Evolutionary conservation across 2,888 invertebrate species (phyloP).

Genomic region (Cerastis leucographa): DNA sequence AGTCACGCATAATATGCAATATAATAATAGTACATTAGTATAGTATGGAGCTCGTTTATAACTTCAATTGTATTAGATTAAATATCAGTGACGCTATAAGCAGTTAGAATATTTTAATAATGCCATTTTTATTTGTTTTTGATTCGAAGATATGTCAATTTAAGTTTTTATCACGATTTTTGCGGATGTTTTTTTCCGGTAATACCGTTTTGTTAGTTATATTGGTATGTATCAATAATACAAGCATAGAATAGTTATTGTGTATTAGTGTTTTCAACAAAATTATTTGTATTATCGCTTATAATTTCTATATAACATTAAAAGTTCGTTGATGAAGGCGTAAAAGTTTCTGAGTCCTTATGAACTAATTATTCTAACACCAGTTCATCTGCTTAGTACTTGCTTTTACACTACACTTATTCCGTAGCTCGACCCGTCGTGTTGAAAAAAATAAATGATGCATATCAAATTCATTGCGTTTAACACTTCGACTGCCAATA

Average conservation of each 20-base stretch:
- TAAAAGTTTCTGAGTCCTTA: conserved; percentile 56
- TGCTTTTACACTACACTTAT: conserved; percentile 66
- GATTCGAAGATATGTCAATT: conserved; percentile 37
- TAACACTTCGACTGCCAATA: conserved; percentile 63
- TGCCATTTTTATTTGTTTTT: conserved; percentile 51
- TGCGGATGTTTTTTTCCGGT: conserved; percentile 5
- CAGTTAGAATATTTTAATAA: conserved; percentile 42
- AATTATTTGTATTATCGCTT: conserved; percentile 25
- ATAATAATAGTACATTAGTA: conserved; percentile 34
- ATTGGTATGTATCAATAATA: conserved; percentile 45
- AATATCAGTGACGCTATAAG: conserved; percentile 45
- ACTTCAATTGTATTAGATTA: conserved; percentile 7
- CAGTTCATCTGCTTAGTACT: conserved; percentile 61
- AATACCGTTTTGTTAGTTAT: conserved; percentile 46
- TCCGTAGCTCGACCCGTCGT: conserved; percentile 61
- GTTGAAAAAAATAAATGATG: conserved; percentile 69
- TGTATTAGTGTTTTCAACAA: conserved; percentile 43
- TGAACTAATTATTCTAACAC: conserved; percentile 61
- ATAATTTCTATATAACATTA: conserved; percentile 41
- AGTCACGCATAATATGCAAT: conserved; percentile 19
- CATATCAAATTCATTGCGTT: conserved; percentile 57
- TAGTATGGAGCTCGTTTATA: conserved; percentile 12
- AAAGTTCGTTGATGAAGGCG: conserved; percentile 49
- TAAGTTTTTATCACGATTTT: conserved; percentile 50
- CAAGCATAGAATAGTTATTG: conserved; percentile 43